Conservation (phyloP, 2,888 invertebrate species). For the Spodoptera littoralis region DNA sequence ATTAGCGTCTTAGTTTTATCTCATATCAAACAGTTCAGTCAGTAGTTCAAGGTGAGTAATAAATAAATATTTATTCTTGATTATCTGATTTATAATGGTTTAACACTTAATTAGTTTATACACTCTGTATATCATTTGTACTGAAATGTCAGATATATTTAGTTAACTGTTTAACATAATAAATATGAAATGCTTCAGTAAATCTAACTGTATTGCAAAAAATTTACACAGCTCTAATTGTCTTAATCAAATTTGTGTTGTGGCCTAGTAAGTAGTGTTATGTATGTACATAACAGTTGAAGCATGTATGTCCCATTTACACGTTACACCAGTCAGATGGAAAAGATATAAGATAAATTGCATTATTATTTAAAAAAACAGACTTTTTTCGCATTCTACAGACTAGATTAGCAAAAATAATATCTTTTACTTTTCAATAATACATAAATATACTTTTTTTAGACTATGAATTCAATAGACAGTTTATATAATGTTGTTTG, state of each 20-base stretch:
- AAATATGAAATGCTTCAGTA: constrained; percentile 12
- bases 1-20: constrained; percentile 41
- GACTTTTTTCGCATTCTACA: not conserved
- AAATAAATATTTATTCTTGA: constrained; percentile 35
- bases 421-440: not conserved
- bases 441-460: not conserved
- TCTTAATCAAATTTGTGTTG: constrained; percentile 32
- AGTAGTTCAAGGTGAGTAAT: constrained; percentile 54
- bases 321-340: constrained; percentile 11
- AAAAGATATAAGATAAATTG: not conserved
- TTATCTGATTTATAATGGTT: constrained; percentile 19
- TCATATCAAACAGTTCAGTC: constrained; percentile 35
- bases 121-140: not conserved
- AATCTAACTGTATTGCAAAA: constrained; percentile 29
- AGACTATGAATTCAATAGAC: too few relatives aligned
- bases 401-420: too few relatives aligned
- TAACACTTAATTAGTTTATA: constrained; percentile 6
- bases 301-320: constrained; percentile 29
- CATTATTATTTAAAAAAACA: not conserved
- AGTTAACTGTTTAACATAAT: not conserved
- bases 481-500: constrained; percentile 16
- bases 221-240: constrained; percentile 20
- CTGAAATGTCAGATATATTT: not conserved
- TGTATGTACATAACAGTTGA: constrained; percentile 35
- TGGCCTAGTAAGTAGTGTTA: constrained; percentile 34